Base-by-base conservation (phyloP, 2,113 vertebrate species). In the Anser brachyrhynchus region DNA sequence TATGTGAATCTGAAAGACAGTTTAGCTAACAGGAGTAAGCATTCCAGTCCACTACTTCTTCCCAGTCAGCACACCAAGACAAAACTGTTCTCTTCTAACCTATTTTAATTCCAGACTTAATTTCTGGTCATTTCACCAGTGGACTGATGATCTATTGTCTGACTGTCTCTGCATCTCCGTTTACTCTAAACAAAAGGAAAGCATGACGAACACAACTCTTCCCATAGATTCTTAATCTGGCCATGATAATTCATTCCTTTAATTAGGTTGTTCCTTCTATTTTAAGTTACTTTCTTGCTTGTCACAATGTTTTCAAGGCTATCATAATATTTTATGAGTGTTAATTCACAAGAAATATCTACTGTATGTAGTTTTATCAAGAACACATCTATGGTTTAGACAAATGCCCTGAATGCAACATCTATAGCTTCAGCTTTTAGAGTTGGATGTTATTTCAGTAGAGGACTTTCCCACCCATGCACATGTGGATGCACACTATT, bases 271-370 rank as follows among this genome's bases (percentile, higher is more conserved):
- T 57, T 35, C 84, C 4, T 72, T 75, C 11, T 75, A 39, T 59
- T 91, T 75, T 64, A 81, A 89, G 55, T 51, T 35, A 11, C 11
- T 61, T 75, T 55, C n/a, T 78, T 89, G 2, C n/a, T 84, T 96
- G 77, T 91, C 81, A 94, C 81, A 92, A 84, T 64, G 3, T 94
- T 95, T 91, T 87, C 61, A 87, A 52, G 8, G 7, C 66, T 92
- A 70, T 96, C 90, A 96, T 41, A 95, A 94, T 84, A 95, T 95
- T 96, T 91, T 77, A 1, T 57, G 83, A 85, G 41, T 84, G 57
- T 67, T 87, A 83, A 82, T 37, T 64, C 73, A 78, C 65, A 71
- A 55, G 13, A n/a, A 87, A 64, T 80, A 64, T 74, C 71, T 73
- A 31, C 61, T 81, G n/a, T 59, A 51, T 52, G 8, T 37, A 72